Evolutionary conservation across 2,888 invertebrate genomes (phyloP).

Genomic region (Dinocampus coccinellae): DNA sequence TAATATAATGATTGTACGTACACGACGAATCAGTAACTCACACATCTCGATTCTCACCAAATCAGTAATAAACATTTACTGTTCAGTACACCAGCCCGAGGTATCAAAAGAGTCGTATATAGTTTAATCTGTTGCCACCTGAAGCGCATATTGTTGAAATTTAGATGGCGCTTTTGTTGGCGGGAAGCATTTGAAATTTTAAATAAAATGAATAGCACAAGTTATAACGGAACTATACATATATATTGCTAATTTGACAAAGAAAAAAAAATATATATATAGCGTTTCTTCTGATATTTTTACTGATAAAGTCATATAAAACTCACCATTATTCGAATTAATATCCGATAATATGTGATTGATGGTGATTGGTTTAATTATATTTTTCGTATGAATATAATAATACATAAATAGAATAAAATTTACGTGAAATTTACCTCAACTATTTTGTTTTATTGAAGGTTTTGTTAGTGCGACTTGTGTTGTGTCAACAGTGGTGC

Average conservation of each 20-base stretch:
- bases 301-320: no score
- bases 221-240: no score
- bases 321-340: no score
- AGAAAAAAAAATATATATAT: no score
- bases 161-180: background rate
- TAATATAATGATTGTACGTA: slow-evolving; percentile 19
- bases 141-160: background rate
- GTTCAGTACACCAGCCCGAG: no score
- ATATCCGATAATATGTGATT: no score
- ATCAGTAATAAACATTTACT: slow-evolving; percentile 56
- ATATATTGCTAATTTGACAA: no score
- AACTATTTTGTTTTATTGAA: slow-evolving; percentile 55
- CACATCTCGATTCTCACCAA: slow-evolving; percentile 46
- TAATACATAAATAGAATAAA: background rate
- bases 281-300: no score
- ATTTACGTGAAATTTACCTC: background rate
- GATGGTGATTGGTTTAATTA: background rate
- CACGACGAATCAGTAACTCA: slow-evolving; percentile 1
- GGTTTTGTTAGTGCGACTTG: slow-evolving; percentile 52
- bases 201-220: no score
- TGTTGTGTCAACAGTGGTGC: slow-evolving; percentile 53
- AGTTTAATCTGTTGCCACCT: slow-evolving; percentile 4
- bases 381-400: background rate
- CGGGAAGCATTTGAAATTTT: background rate
- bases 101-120: background rate